Evolutionary conservation across 2,797 vertebrate species (phyloP).

Genomic region (Petrocephalus sullivani): DNA sequence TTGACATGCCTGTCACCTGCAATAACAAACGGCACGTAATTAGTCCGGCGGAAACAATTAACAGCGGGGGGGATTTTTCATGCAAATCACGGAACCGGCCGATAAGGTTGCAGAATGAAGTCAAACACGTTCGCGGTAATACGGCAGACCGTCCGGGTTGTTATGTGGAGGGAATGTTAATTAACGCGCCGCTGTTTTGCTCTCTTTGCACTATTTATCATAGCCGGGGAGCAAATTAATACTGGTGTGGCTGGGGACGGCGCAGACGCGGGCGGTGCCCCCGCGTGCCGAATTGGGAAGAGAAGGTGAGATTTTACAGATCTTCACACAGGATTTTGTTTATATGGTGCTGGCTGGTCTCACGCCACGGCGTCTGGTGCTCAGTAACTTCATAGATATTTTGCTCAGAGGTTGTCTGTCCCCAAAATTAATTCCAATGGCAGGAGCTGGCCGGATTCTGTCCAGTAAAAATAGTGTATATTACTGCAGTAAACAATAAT

Average conservation of each 20-base stretch:
- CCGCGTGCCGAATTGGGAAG: neutral
- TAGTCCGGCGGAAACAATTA: conserved; percentile 67
- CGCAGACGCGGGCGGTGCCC: neutral
- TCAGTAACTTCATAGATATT: neutral
- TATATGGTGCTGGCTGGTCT: neutral
- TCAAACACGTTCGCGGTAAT: conserved; percentile 60
- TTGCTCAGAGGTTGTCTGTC: neutral
- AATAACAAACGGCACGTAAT: conserved; percentile 62
- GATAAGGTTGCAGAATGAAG: conserved; percentile 47
- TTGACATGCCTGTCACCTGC: conserved; percentile 24
- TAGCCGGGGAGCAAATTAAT: conserved; percentile 47
- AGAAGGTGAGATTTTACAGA: neutral
- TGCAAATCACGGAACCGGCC: conserved; percentile 55
- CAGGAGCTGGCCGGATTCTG: neutral
- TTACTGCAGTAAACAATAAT: neutral
- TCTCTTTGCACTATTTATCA: conserved; percentile 52
- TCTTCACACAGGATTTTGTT: neutral
- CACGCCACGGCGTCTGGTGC: neutral
- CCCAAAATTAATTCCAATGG: neutral
- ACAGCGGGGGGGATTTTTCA: conserved; percentile 43
- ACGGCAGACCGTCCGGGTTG: conserved; percentile 49
- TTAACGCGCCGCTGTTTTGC: conserved; percentile 29
- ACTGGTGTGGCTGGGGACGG: conserved; percentile 25
- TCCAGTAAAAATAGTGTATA: conserved; percentile 2
- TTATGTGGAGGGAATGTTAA: conserved; percentile 32